These are phyloP conservation scores for Philopotamus ludificatus DNA, from an alignment of 1,140 invertebrate genomes.

Conservation along the genomic window DNA sequence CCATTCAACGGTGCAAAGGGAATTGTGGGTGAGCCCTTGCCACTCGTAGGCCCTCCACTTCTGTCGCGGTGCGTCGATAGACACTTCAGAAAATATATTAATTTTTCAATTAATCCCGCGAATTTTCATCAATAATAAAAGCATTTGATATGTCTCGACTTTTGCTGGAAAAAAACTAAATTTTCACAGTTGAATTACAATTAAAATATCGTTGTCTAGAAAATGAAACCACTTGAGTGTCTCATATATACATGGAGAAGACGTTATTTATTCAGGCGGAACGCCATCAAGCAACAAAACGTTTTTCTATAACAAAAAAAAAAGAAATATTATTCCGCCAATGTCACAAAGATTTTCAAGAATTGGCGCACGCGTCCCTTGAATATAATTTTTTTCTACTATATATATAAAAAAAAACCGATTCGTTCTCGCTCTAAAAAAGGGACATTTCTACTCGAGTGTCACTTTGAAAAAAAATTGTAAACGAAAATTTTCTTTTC, in stretches of 20 bases:
- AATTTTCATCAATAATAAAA: too few relatives aligned
- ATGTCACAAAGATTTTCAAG: constrained; percentile 12
- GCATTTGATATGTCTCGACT: too few relatives aligned
- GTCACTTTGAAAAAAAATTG: constrained; percentile 34
- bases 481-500: constrained; percentile 34
- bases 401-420: constrained; percentile 8
- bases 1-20: constrained; percentile 2
- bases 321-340: neutral
- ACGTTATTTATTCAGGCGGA: constrained; percentile 1
- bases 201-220: neutral
- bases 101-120: too few relatives aligned
- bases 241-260: neutral
- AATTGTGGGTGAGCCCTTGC: constrained; percentile 7
- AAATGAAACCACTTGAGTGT: neutral
- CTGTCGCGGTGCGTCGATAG: neutral
- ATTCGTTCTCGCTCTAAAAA: constrained; percentile 19
- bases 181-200: neutral
- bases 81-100: too few relatives aligned
- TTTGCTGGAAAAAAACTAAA: too few relatives aligned
- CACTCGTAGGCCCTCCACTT: neutral
- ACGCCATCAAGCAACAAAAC: neutral
- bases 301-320: neutral
- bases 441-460: constrained; percentile 26
- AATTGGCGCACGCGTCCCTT: constrained; percentile 17
- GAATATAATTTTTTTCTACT: constrained; percentile 15